Percentiles rank a stretch among this genome's conserved stretches.
phyloP scores from a whole-genome alignment of 2,113 vertebrate species.

The Pteropus alecto region DNA sequence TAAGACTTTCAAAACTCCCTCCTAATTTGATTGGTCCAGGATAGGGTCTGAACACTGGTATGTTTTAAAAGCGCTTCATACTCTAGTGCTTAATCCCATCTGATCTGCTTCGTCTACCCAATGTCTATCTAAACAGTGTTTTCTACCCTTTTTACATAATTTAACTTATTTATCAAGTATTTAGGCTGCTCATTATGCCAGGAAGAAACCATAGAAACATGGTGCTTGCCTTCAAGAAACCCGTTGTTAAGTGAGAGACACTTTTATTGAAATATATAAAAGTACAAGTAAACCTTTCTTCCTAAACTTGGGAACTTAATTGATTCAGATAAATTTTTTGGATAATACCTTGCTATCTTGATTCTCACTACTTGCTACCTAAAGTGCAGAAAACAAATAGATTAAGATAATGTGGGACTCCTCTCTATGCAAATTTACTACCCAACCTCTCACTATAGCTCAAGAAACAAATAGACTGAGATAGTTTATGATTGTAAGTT shows the following conservation, averaged over 20 bases:
- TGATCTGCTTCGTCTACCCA: background rate
- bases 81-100: background rate
- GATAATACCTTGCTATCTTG: background rate
- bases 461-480: background rate
- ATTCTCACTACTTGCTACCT: background rate
- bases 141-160: background rate
- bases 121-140: background rate
- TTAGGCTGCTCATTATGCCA: background rate
- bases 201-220: background rate
- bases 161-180: background rate
- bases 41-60: background rate
- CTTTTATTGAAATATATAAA: background rate
- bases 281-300: background rate
- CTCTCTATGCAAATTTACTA: background rate
- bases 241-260: background rate
- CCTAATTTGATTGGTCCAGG: background rate
- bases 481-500: background rate
- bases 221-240: background rate
- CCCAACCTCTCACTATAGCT: background rate
- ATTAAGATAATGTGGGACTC: background rate
- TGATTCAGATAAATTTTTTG: background rate
- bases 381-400: background rate
- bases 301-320: background rate
- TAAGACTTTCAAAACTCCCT: background rate
- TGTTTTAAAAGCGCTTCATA: background rate